Percentiles rank a stretch among this genome's conserved stretches.
These are phyloP conservation scores for Drosophila pseudotalamancana DNA, from an alignment of 2,888 invertebrate genomes.

Conservation along the genomic window DNA sequence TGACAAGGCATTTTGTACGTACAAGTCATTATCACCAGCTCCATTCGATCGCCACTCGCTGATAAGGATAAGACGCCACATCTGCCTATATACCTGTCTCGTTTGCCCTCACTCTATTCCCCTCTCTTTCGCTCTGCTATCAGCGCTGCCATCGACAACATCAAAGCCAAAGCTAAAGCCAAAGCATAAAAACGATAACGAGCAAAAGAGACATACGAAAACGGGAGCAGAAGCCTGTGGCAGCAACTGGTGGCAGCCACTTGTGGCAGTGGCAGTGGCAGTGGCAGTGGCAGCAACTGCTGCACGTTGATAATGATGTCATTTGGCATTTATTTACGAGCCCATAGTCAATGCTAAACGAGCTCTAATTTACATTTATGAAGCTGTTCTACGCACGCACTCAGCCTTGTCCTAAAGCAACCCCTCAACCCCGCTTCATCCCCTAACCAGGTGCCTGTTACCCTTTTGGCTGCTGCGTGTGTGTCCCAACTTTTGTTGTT, in stretches of 20 bases:
- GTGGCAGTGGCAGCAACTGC: conserved; percentile 14
- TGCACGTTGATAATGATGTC: conserved; percentile 80
- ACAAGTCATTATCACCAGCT: conserved; percentile 82
- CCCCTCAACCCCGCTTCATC: background rate
- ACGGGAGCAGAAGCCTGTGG: conserved; percentile 31
- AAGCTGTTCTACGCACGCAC: conserved; percentile 82
- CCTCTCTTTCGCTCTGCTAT: conserved; percentile 38
- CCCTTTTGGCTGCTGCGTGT: conserved; percentile 62
- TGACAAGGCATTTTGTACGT: conserved; percentile 83
- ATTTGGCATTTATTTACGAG: conserved; percentile 84
- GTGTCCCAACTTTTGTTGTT: conserved; percentile 63
- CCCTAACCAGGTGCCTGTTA: conserved; percentile 17
- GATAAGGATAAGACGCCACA: conserved; percentile 60
- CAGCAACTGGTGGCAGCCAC: conserved; percentile 18
- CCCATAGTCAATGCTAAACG: conserved; percentile 82
- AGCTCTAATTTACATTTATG: conserved; percentile 84
- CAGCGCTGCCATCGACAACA: conserved; percentile 69
- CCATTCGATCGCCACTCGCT: conserved; percentile 61
- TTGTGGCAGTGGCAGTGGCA: conserved; percentile 4
- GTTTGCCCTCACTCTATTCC: background rate
- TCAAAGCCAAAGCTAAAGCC: conserved; percentile 57
- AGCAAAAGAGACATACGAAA: conserved; percentile 59
- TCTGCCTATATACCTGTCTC: background rate
- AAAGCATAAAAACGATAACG: conserved; percentile 66
- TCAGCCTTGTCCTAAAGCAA: conserved; percentile 36